These are phyloP conservation scores for Homalodisca vitripennis DNA, from an alignment of 1,140 invertebrate genomes.

Conservation along the genomic window DNA sequence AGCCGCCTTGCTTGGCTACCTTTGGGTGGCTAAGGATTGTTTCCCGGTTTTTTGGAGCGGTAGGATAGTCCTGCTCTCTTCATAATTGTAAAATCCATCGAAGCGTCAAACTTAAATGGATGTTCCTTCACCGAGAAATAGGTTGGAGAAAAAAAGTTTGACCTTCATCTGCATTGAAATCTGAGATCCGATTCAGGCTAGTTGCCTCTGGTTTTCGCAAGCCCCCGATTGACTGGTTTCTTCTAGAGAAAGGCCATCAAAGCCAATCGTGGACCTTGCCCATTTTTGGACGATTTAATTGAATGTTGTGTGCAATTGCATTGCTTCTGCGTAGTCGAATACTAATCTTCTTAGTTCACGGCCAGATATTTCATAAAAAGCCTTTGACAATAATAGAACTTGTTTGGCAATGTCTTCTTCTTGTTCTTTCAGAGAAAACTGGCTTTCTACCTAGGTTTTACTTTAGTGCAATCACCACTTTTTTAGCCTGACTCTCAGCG, in stretches of 20 bases:
- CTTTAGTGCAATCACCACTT: not conserved
- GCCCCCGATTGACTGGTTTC: constrained; percentile 34
- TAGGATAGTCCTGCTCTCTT: constrained; percentile 47
- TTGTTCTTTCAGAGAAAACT: constrained; percentile 32
- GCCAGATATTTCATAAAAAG: constrained; percentile 40
- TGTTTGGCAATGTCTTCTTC: constrained; percentile 34
- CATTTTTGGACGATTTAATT: constrained; percentile 35
- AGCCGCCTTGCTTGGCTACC: constrained; percentile 32
- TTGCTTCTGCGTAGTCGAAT: constrained; percentile 41
- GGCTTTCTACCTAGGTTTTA: constrained; percentile 20
- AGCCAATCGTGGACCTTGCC: constrained; percentile 41
- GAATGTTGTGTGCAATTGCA: constrained; percentile 34
- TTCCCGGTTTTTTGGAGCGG: constrained; percentile 44
- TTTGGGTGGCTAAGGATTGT: constrained; percentile 30
- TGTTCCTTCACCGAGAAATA: constrained; percentile 38
- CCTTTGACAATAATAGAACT: constrained; percentile 24
- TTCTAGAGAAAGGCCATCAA: constrained; percentile 38
- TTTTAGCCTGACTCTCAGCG: not conserved
- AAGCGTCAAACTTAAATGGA: constrained; percentile 42
- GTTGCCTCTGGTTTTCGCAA: constrained; percentile 41
- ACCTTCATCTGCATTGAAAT: constrained; percentile 36
- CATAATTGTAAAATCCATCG: no score
- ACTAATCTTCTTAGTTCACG: constrained; percentile 40
- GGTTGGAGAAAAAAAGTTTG: constrained; percentile 44
- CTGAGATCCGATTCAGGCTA: constrained; percentile 37